Percentiles rank a stretch among this genome's conserved stretches.
Evolutionary conservation across 2,797 vertebrate genomes (phyloP).

Genomic region (Enteromius afrohamiltoni): DNA sequence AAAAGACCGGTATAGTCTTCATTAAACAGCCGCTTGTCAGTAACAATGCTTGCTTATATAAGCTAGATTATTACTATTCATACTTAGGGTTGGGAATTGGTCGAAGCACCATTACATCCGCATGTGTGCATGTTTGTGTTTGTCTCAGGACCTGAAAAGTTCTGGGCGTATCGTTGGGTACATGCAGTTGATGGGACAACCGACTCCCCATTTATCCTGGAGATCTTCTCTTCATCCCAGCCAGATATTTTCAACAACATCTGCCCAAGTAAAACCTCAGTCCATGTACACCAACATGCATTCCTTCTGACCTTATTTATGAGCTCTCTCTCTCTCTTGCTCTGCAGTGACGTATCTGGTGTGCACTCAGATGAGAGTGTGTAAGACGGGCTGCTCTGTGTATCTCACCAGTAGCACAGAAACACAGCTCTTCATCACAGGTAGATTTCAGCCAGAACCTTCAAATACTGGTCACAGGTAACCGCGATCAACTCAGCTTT

Average conservation of each 20-base stretch:
- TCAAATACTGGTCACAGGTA: neutral
- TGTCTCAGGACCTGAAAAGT: conserved; percentile 83
- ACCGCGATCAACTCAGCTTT: neutral
- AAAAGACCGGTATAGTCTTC: conserved; percentile 68
- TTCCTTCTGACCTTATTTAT: neutral
- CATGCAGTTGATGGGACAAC: conserved; percentile 87
- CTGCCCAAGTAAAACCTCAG: conserved; percentile 77
- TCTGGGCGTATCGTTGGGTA: conserved; percentile 91
- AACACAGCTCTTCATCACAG: conserved; percentile 87
- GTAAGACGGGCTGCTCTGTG: conserved; percentile 73
- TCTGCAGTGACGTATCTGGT: conserved; percentile 83
- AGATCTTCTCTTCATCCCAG: conserved; percentile 92
- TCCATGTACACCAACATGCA: neutral
- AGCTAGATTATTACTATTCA: neutral
- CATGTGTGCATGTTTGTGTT: conserved; percentile 17
- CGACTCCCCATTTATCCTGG: conserved; percentile 84
- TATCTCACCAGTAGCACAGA: conserved; percentile 92
- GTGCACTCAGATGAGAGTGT: conserved; percentile 92
- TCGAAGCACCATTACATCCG: neutral
- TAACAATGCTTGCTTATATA: neutral
- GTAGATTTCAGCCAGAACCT: conserved; percentile 65
- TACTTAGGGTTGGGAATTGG: neutral
- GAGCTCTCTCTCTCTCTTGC: neutral
- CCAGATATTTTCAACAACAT: conserved; percentile 88
- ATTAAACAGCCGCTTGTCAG: neutral